Conservation (phyloP, 2,888 invertebrate genomes). For the Macaria liturata region DNA sequence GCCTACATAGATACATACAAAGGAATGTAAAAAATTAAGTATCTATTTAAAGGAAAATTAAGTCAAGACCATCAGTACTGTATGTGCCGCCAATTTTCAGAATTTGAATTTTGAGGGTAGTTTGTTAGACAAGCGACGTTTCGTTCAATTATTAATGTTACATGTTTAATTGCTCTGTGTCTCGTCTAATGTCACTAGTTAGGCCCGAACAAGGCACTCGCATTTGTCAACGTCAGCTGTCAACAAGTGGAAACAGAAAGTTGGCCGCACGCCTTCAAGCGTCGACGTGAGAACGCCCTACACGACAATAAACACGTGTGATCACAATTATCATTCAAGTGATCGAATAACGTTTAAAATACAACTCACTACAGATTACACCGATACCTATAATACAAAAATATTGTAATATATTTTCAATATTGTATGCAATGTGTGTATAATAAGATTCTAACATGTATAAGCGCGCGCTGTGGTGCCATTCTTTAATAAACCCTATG, state of each 20-base stretch:
- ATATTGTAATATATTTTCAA: slow-evolving; percentile 67
- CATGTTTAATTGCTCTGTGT: slow-evolving; percentile 1
- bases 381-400: slow-evolving; percentile 79
- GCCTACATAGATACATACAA: slow-evolving; percentile 42
- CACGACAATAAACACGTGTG: slow-evolving; percentile 48
- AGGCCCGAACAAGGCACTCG: slow-evolving; percentile 23
- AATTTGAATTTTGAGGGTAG: slow-evolving; percentile 15
- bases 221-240: slow-evolving; percentile 23
- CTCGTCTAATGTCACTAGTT: slow-evolving; percentile 16
- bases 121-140: slow-evolving; percentile 22
- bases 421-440: slow-evolving; percentile 74
- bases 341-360: slow-evolving; percentile 53
- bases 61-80: slow-evolving; percentile 24
- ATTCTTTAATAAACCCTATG: slow-evolving; percentile 27
- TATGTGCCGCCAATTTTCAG: slow-evolving; percentile 48
- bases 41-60: slow-evolving; percentile 19
- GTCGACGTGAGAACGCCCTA: slow-evolving; percentile 56
- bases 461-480: slow-evolving; percentile 70
- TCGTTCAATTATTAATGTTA: background rate
- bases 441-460: slow-evolving; percentile 64
- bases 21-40: slow-evolving; percentile 60
- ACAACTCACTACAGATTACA: slow-evolving; percentile 79
- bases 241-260: slow-evolving; percentile 42
- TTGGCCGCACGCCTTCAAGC: slow-evolving; percentile 75
- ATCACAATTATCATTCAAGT: slow-evolving; percentile 66